Evolutionary conservation across 2,888 invertebrate genomes (phyloP).

Genomic region (Pristionchus entomophagus): DNA sequence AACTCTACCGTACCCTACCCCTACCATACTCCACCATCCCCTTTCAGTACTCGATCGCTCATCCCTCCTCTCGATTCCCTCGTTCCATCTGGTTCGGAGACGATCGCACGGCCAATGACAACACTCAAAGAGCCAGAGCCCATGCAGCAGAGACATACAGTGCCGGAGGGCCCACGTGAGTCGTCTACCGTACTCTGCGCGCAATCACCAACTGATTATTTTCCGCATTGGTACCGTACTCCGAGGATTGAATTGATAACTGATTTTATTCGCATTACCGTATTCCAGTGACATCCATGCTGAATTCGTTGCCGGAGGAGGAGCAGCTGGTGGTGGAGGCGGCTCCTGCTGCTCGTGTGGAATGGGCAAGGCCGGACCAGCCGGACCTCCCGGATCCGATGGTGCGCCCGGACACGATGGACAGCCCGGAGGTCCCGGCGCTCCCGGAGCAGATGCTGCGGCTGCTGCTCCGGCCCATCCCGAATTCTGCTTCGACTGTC

Average conservation of each 20-base stretch:
- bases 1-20: too few species aligned
- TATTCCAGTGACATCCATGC: slow-evolving; percentile 36
- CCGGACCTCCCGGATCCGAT: slow-evolving; percentile 37
- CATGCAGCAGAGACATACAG: slow-evolving; percentile 9
- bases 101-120: neutral
- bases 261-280: neutral
- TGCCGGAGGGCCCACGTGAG: slow-evolving; percentile 24
- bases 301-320: slow-evolving; percentile 16
- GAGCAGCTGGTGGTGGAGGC: neutral
- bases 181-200: neutral
- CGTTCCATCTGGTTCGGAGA: slow-evolving; percentile 27
- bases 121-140: neutral
- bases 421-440: slow-evolving; percentile 21
- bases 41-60: too few species aligned
- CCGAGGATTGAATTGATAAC: neutral
- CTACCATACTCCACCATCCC: too few species aligned
- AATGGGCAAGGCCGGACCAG: slow-evolving; percentile 33
- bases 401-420: slow-evolving; percentile 43
- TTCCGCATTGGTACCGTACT: neutral
- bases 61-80: slow-evolving; percentile 27
- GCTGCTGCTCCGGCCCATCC: slow-evolving; percentile 42
- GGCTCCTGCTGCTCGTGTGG: slow-evolving; percentile 33
- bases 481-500: slow-evolving; percentile 43
- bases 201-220: neutral
- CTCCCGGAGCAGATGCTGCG: slow-evolving; percentile 22